Evolutionary conservation across 2,888 invertebrate species (phyloP).

Genomic region (Acholoe squamosa): DNA sequence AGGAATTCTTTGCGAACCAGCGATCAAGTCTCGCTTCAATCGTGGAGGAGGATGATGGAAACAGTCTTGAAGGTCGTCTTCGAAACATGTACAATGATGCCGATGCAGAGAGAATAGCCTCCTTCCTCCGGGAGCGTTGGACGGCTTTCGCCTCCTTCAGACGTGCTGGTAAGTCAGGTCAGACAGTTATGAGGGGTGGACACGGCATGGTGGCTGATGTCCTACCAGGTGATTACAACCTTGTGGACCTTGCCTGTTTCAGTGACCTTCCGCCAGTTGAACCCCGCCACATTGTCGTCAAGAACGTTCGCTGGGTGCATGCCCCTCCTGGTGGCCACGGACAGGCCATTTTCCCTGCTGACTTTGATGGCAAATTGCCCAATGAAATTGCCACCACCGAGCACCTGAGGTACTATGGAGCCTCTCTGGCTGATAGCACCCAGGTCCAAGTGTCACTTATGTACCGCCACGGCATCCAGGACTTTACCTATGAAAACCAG

Average conservation of each 20-base stretch:
- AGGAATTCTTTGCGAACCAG: conserved; percentile 64
- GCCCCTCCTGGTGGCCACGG: conserved; percentile 68
- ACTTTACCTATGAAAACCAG: conserved; percentile 71
- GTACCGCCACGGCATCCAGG: conserved; percentile 71
- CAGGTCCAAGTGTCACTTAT: conserved; percentile 64
- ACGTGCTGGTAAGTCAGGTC: conserved; percentile 67
- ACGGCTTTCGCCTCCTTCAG: conserved; percentile 69
- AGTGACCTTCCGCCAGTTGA: conserved; percentile 68
- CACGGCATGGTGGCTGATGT: conserved; percentile 69
- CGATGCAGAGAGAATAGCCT: conserved; percentile 59
- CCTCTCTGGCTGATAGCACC: conserved; percentile 69
- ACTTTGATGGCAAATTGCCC: conserved; percentile 68
- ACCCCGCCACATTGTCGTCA: conserved; percentile 68
- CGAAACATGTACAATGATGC: conserved; percentile 57
- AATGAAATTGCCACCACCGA: conserved; percentile 70
- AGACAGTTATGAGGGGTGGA: conserved; percentile 68
- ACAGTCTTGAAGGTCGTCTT: conserved; percentile 33
- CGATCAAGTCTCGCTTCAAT: conserved; percentile 16
- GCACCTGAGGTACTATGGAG: conserved; percentile 69
- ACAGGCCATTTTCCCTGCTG: conserved; percentile 67
- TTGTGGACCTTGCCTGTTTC: conserved; percentile 68
- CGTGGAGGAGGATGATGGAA: conserved; percentile 45
- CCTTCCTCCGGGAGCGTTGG: conserved; percentile 69
- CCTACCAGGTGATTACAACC: conserved; percentile 69
- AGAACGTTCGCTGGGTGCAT: conserved; percentile 68